These are phyloP conservation scores for Nematolebias whitei DNA, from an alignment of 2,113 vertebrate species.

Conservation along the genomic window DNA sequence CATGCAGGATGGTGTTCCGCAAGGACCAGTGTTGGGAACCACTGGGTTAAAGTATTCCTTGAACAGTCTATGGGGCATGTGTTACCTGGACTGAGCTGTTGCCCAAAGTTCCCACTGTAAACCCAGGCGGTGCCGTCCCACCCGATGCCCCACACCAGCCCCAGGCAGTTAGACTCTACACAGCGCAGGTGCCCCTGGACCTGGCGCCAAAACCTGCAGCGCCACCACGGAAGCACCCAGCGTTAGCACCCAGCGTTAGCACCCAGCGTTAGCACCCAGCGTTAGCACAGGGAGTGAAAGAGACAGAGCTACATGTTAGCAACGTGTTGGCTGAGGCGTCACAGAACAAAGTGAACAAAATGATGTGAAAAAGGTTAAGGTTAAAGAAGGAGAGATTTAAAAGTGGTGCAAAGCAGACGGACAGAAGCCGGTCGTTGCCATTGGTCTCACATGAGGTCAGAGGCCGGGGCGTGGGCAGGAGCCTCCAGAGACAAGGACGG, in stretches of 20 bases:
- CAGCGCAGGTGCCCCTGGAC: constrained; percentile 91
- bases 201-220: constrained; percentile 94
- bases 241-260: constrained; percentile 56
- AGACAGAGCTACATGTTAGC: constrained; percentile 23
- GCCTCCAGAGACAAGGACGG: constrained; percentile 87
- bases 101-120: constrained; percentile 85
- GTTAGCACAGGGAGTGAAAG: constrained; percentile 39
- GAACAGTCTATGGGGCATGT: constrained; percentile 31
- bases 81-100: constrained; percentile 86
- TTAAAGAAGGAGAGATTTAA: constrained; percentile 6
- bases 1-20: no score
- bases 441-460: constrained; percentile 91
- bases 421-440: not conserved
- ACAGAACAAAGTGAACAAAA: not conserved
- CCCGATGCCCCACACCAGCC: constrained; percentile 94
- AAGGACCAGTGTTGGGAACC: no score
- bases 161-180: constrained; percentile 89
- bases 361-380: not conserved
- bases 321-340: not conserved
- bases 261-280: constrained; percentile 52
- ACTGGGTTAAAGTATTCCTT: not conserved
- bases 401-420: constrained; percentile 17
- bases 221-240: constrained; percentile 59
- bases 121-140: constrained; percentile 93
- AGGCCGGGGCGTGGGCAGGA: constrained; percentile 74